Evolutionary conservation across 2,797 vertebrate species (phyloP), one percentile per base, ranked within the genome.

Genomic region (Manis crassicaudata): DNA sequence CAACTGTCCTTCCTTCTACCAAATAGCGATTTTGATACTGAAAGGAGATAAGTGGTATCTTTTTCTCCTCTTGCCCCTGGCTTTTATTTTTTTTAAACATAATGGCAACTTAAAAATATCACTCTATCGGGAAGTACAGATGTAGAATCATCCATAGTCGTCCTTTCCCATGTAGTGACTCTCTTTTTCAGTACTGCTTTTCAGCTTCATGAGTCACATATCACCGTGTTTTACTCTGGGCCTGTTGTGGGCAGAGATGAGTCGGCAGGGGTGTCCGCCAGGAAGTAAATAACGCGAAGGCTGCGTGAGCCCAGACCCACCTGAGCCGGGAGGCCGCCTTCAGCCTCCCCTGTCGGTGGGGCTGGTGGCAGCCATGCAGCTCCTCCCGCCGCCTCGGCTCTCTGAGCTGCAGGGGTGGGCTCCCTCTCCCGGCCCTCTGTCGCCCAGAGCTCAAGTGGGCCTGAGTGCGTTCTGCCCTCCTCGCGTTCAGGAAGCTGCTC

Each of bases 401-500:
- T 86, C 73, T 62, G 72, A 73, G 65, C 29, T 62, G 46, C 54
- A 82, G 1, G 29, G 65, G 3, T 21, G 4, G 50, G 29, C 60
- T n/a, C 21, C 83, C 92, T 70, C 56, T 27, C 25, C 81, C 79
- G 67, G 20, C 68, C 29, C 85, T 68, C 73, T 14, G 0, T 79
- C 75, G 62, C 17, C 40, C 60, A 72, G 4, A 46, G 91, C 21
- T 67, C 72, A 60, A 93, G 43, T 60, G 62, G 96, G 81, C 65
- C 86, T 60, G 62, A 0, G 0, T 73, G 56, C 21, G 93, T 4
- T 68, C 85, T 97, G 90, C 82, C 87, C 13, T 97, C 92, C 85
- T 12, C 73, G 68, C 52, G 18, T 94, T 98, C 98, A 99, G 99
- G 98, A 99, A 99, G 98, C 98, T 99, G 92, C 99, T 99, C 86